Conservation (phyloP, 2,113 vertebrate species). For the Triplophysa dalaica region DNA sequence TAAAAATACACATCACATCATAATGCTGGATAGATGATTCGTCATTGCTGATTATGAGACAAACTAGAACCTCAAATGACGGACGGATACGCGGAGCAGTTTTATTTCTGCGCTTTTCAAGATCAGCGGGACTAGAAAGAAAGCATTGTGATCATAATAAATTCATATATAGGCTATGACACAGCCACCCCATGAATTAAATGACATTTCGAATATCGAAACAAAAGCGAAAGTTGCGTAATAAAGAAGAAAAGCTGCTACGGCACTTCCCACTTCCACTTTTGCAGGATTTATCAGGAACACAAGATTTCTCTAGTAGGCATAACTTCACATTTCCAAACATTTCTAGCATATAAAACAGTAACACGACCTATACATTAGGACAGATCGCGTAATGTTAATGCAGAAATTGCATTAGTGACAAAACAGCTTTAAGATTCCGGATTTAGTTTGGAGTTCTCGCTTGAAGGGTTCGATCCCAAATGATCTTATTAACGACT, state of each 20-base stretch:
- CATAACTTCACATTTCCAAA: background rate
- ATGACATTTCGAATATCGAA: conserved; percentile 20
- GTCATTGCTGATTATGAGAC: background rate
- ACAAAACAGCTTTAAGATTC: background rate
- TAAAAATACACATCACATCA: conserved; percentile 7
- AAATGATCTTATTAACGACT: conserved; percentile 25
- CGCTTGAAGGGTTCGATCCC: background rate
- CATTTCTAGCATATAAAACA: background rate
- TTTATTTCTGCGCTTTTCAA: background rate
- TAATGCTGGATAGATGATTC: background rate
- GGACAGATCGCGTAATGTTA: background rate
- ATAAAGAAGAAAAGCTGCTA: background rate
- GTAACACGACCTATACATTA: background rate
- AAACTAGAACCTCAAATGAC: conserved; percentile 1
- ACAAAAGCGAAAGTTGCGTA: background rate
- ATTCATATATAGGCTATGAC: conserved; percentile 4
- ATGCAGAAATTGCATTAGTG: background rate
- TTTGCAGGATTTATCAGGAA: background rate
- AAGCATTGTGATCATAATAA: background rate
- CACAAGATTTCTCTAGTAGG: background rate
- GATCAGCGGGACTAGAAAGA: background rate
- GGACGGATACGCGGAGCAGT: background rate
- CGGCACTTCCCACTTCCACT: background rate
- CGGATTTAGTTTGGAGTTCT: background rate
- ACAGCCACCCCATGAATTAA: background rate